Evolutionary conservation across 2,113 vertebrate species (phyloP), one percentile per base, ranked within the genome.

Genomic region (Burhinus bistriatus): DNA sequence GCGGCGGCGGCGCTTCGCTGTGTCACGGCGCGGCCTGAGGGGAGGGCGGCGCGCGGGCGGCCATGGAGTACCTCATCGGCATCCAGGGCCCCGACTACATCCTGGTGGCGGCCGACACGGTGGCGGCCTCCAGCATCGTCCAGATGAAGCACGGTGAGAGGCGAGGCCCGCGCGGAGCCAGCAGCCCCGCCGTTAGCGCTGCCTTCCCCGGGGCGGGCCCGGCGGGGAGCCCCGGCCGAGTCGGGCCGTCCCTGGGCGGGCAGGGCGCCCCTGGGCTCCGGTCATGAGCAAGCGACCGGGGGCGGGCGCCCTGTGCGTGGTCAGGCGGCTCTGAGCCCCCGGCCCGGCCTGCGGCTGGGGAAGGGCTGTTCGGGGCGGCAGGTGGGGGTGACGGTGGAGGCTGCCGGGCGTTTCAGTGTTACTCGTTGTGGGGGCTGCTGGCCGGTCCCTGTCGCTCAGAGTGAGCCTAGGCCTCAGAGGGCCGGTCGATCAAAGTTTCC

Each of bases 61-160:
- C 14, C 29, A 99, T 99, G 99, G 99, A 99, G 95, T 99, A 99
- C 93, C 98, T 99, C 45, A 98, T 99, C 61, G 99, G 99, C 44
- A 99, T 99, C 27, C 99, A 99, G 94, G 99, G 99, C 34, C 98
- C 97, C 5, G 99, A 99, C 95, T 99, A 98, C 79, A 99, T 99
- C 40, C 97, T 99, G 68, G 99, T 99, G 83, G 99, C 99, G 8
- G 98, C 99, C 4, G 99, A 99, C 96, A 99, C 98, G 25, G 98
- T 99, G 36, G 99, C 99, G 36, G 99, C 99, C 66, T 98, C 98
- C 98, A 99, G 98, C 97, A 99, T 99, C 95, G 98, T 99, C 93
- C 98, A 99, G 98, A 99, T 99, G 99, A 99, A 99, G 98, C 98
- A 99, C 83, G 99, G 99, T 99, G 97, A 98, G 98, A 54, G 72